Base-by-base conservation (phyloP, 2,113 vertebrate species). In the Lamprologus sp. region DNA sequence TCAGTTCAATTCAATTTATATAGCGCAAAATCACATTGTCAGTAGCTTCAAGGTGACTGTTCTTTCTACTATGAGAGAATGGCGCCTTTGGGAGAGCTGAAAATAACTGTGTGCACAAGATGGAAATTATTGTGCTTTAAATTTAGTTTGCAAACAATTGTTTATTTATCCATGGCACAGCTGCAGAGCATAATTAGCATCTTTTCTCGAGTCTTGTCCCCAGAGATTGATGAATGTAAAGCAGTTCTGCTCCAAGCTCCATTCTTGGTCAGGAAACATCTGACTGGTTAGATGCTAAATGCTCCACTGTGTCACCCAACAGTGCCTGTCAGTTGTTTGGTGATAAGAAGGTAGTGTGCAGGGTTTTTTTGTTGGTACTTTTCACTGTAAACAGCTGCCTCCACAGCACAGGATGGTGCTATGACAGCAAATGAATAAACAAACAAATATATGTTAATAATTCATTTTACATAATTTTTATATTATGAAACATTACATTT, bases 351-450 rank as follows among this genome's bases (percentile, higher is more conserved):
- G 55, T 55, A 42, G 75, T 40, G 60, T 40, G 28, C 19, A 13
- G 73, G 35, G 23, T 0, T 0, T 2, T 13, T 9, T 80, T 47
- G 70, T 40, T 13, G 15, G 45, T 53, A 13, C 65, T 58, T 40
- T 77, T 51, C 26, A 51, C 73, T 51, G 26, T 65, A 65, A 60
- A 35, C n/a, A 63, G 80, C 11, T 63, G 35, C 14, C 17, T n/a
- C 45, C 54, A 37, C 4, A 5, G 65, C 23, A 75, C 23, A 84
- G 79, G 82, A 58, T 31, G 73, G 37, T 23, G 23, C 40, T 51
- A 14, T 79, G 15, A 51, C 60, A 73, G 53, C 19, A 7, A 73
- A 28, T 19, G 28, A 37, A 84, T 55, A 56, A 21, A 26, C 9
- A 75, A 19, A 75, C 15, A 75, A 75, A 75, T 28, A 47, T 19